phyloP scores from a whole-genome alignment of 1,140 invertebrate species.

The Leptinotarsa defecta region DNA sequence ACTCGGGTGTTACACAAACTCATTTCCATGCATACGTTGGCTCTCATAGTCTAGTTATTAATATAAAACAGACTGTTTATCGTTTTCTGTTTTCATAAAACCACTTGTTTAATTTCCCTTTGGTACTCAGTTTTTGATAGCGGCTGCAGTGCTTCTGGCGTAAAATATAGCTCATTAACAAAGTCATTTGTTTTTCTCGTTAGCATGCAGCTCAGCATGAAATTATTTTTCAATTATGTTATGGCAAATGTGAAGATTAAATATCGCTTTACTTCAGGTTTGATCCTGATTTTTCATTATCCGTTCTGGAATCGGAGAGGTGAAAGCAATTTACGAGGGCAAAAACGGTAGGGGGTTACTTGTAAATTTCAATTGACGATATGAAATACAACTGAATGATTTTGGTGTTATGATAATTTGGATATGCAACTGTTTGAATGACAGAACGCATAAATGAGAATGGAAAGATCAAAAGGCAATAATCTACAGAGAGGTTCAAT shows the following conservation, averaged over 20 bases:
- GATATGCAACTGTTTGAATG: no score
- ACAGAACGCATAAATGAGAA: no score
- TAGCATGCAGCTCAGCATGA: neutral
- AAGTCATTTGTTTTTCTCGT: neutral
- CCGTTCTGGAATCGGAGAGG: neutral
- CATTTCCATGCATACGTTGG: neutral
- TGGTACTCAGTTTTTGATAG: conserved; percentile 3
- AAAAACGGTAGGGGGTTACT: no score
- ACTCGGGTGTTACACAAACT: neutral
- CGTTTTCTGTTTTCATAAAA: neutral
- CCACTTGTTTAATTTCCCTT: conserved; percentile 1
- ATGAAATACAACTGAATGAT: no score
- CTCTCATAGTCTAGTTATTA: neutral
- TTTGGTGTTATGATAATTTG: no score
- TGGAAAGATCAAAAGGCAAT: no score
- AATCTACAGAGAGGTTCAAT: no score
- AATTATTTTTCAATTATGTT: conserved; percentile 7
- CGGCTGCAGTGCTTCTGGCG: conserved; percentile 7
- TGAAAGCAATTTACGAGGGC: neutral
- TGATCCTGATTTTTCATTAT: neutral
- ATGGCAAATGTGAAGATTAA: neutral
- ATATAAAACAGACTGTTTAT: neutral
- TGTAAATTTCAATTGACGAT: no score
- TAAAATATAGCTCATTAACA: conserved; percentile 2
- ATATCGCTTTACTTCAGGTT: neutral